Percentiles rank a stretch among this genome's conserved stretches.
Evolutionary conservation across 1,140 invertebrate species (phyloP).

Genomic region (Lithobius niger): DNA sequence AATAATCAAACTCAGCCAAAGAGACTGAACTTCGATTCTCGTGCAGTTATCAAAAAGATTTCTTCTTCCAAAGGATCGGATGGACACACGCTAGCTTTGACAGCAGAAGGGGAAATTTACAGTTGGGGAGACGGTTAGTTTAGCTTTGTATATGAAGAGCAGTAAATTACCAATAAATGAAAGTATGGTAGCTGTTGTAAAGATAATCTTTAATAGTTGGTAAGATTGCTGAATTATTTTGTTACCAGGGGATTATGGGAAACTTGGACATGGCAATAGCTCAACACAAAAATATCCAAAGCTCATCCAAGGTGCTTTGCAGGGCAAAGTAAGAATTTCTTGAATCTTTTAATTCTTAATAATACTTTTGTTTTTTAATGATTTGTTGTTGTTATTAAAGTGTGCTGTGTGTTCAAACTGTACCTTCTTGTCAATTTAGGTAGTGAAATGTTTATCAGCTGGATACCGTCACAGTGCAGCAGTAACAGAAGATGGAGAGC

Average conservation of each 20-base stretch:
- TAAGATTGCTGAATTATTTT: too few species aligned
- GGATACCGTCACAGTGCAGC: conserved; percentile 49
- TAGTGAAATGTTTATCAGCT: conserved; percentile 41
- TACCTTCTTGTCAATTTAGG: conserved; percentile 9
- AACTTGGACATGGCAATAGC: conserved; percentile 39
- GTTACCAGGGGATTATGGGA: conserved; percentile 41
- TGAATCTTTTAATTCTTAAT: background rate
- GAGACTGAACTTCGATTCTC: conserved; percentile 34
- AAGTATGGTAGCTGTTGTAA: too few species aligned
- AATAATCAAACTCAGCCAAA: conserved; percentile 40
- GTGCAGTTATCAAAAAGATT: conserved; percentile 32
- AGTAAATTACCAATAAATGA: background rate
- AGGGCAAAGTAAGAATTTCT: conserved; percentile 25
- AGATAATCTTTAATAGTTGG: too few species aligned
- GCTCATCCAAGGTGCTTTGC: conserved; percentile 35
- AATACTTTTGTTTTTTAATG: too few species aligned
- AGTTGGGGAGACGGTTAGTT: conserved; percentile 50
- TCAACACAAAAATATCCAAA: conserved; percentile 43
- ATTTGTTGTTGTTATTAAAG: background rate
- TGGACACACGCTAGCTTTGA: conserved; percentile 45
- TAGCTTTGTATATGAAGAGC: conserved; percentile 16
- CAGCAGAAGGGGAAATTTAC: conserved; percentile 43
- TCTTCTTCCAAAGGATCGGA: conserved; percentile 46
- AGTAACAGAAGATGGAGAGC: conserved; percentile 39
- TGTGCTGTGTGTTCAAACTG: background rate